A percentile compares a stretch with the other conserved stretches of the same genome.
These are phyloP conservation scores for Montipora capitata DNA, from an alignment of 92 coral and sea anemone species.

Conservation along the genomic window DNA sequence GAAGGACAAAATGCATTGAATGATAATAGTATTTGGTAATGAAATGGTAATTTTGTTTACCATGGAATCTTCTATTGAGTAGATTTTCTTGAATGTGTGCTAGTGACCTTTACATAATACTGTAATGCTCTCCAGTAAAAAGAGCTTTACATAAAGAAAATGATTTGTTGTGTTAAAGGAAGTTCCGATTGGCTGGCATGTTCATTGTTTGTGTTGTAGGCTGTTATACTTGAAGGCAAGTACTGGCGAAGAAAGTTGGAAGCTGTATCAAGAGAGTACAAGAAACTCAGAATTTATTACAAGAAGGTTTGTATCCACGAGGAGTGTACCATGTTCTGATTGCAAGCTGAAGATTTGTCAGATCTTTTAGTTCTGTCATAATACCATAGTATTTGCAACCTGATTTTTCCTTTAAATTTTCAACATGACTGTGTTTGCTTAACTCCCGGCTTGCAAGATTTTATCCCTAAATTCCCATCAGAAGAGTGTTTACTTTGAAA, in stretches of 20 bases:
- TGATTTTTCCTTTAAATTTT: too few species aligned
- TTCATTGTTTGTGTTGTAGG: slow-evolving; percentile 46
- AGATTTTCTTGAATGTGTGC: neutral
- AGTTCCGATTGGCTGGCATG: neutral
- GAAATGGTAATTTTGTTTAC: neutral
- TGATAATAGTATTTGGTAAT: neutral
- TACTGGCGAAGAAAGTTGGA: slow-evolving; percentile 98
- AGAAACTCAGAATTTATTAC: slow-evolving; percentile 94
- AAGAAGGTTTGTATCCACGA: slow-evolving; percentile 60
- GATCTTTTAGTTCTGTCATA: too few species aligned
- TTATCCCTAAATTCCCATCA: too few species aligned
- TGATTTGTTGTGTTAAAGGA: neutral
- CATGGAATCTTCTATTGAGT: neutral
- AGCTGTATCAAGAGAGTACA: slow-evolving; percentile 96
- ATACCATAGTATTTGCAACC: too few species aligned
- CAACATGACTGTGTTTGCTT: too few species aligned
- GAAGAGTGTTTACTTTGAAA: too few species aligned
- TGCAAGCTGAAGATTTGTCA: too few species aligned
- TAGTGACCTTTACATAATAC: neutral
- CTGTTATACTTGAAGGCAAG: slow-evolving; percentile 93
- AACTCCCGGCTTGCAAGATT: too few species aligned
- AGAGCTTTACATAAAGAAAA: neutral
- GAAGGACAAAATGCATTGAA: too few species aligned
- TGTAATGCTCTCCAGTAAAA: neutral
- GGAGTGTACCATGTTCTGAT: too few species aligned